These are phyloP conservation scores for Buathra laborator DNA, from an alignment of 2,888 invertebrate genomes.

Conservation along the genomic window DNA sequence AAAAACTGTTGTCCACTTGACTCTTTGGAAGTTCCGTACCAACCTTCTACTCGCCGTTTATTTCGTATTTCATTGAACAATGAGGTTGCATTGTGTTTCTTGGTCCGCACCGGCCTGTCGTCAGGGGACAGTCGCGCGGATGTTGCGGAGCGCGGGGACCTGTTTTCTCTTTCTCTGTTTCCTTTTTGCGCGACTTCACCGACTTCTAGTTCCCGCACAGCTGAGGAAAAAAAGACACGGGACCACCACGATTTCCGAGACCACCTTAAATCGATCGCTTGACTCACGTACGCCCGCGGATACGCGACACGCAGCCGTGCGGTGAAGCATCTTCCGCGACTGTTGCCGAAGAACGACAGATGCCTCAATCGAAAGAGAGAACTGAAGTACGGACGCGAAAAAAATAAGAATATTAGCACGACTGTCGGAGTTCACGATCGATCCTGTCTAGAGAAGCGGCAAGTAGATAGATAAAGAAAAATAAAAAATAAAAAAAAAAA, in stretches of 20 bases:
- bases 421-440: background rate
- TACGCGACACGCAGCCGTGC: constrained; percentile 27
- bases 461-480: constrained; percentile 16
- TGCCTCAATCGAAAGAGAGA: background rate
- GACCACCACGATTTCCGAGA: constrained; percentile 44
- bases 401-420: background rate
- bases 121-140: background rate
- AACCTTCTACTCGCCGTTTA: background rate
- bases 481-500: constrained; percentile 19
- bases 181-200: constrained; percentile 4
- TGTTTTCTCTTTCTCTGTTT: background rate
- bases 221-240: background rate
- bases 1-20: background rate
- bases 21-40: background rate
- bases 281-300: background rate
- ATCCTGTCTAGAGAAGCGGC: background rate
- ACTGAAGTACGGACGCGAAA: background rate
- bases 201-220: background rate
- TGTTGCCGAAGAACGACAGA: background rate
- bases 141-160: background rate
- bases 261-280: constrained; percentile 38
- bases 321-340: background rate
- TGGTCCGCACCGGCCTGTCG: background rate
- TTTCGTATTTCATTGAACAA: constrained; percentile 12
- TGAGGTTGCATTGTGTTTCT: constrained; percentile 18